Base-by-base conservation (phyloP, 2,888 invertebrate genomes). In the Agapetus fuscipes region DNA sequence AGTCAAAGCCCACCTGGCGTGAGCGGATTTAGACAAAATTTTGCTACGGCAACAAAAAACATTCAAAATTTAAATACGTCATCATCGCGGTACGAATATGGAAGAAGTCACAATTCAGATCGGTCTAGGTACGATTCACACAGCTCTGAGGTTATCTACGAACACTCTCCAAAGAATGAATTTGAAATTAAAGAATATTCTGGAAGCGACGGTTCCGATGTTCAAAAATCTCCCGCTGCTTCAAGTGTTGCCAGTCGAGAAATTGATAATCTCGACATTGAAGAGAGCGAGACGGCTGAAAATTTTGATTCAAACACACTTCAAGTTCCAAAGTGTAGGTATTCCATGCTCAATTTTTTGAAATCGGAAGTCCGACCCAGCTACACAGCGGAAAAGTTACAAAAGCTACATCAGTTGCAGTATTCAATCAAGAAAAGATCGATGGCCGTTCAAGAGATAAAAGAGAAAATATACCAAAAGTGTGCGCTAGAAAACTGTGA, bases 361-460 rank as follows among this genome's bases (percentile, higher is more conserved):
- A 69, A 68, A 47, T 67, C 67, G 2, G 83, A 85, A 54, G 72
- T 85, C 33, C 73, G 79, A 44, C 73, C 71, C 2, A 86, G 86
- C 55, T 88, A 87, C 52, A 77, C 76, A 29, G 71, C 84, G 4
- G 72, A 72, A 2, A 81, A 81, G 48, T 58, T 89, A n/a, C 72
- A 79, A 38, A 76, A 73, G 51, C 53, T 84, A 20, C 83, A 83
- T 55, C 67, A 75, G 27, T 58, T 80, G 11, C 84, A 85, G 65
- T 77, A 84, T 48, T 72, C 78, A 3, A 78, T 83, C 41, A 80
- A 80, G 55, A 81, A 81, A 51, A 72, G 74, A 37, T 71, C 73
- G 28, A 71, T 78, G 15, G 78, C 81, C 4, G 78, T 76, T 0
- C 66, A 72, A 37, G 70, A 67, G 15, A 63, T 69, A 14, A 69